Evolutionary conservation across 2,113 vertebrate species (phyloP).

Genomic region (Triplophysa rosa): DNA sequence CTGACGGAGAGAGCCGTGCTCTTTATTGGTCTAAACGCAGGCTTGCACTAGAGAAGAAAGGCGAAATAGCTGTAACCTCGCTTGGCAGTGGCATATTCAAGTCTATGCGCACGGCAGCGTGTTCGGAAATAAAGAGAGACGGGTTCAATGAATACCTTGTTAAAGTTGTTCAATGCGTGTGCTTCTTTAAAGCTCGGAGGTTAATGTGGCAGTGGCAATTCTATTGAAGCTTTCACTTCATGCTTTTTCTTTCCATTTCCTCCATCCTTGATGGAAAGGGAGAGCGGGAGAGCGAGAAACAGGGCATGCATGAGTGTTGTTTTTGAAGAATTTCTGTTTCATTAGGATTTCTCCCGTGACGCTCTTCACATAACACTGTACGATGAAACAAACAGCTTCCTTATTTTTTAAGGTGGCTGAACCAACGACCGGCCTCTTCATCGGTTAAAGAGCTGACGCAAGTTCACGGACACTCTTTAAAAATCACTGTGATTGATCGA

Average conservation of each 20-base stretch:
- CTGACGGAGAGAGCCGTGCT: slow-evolving; percentile 60
- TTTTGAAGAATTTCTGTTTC: slow-evolving; percentile 1
- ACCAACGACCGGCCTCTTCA: slow-evolving; percentile 40
- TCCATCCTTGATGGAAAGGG: slow-evolving; percentile 56
- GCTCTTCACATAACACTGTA: slow-evolving; percentile 7
- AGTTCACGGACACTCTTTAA: slow-evolving; percentile 54
- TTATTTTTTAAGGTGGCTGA: slow-evolving; percentile 59
- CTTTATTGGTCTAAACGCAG: slow-evolving; percentile 64
- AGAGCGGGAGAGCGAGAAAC: slow-evolving; percentile 54
- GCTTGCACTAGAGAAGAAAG: slow-evolving; percentile 60
- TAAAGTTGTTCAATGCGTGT: slow-evolving; percentile 76
- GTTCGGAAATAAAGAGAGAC: slow-evolving; percentile 67
- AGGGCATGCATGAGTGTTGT: slow-evolving; percentile 40
- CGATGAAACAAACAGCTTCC: slow-evolving; percentile 70
- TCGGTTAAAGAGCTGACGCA: slow-evolving; percentile 14
- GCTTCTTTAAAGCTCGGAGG: slow-evolving; percentile 75
- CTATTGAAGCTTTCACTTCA: slow-evolving; percentile 70
- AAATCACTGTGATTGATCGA: slow-evolving; percentile 65
- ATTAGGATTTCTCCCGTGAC: slow-evolving; percentile 51
- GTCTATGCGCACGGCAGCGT: slow-evolving; percentile 22
- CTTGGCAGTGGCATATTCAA: slow-evolving; percentile 52
- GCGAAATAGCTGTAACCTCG: slow-evolving; percentile 60
- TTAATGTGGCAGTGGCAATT: slow-evolving; percentile 73
- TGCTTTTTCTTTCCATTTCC: slow-evolving; percentile 62
- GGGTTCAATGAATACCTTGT: slow-evolving; percentile 72